phyloP scores from a whole-genome alignment of 2,113 vertebrate species.

The Pollachius pollachius region DNA sequence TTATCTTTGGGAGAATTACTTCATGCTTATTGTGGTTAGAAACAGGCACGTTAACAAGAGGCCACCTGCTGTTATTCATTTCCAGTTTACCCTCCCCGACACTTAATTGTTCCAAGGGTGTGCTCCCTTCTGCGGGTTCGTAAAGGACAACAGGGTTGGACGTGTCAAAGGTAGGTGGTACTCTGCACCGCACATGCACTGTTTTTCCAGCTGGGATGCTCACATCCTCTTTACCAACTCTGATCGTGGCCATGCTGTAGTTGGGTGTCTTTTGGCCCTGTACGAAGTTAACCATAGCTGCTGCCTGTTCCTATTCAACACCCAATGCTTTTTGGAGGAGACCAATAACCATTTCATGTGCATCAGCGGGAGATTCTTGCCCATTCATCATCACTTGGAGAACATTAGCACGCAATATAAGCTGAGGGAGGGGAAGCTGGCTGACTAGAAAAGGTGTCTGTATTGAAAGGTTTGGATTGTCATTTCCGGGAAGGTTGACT shows the following conservation, averaged over 20 bases:
- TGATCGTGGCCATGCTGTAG: not conserved
- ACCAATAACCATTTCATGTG: not conserved
- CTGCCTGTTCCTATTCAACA: slow-evolving; percentile 12
- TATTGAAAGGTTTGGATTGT: slow-evolving; percentile 14
- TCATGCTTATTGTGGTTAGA: slow-evolving; percentile 7
- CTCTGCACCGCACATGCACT: slow-evolving; percentile 1
- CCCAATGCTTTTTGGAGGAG: slow-evolving; percentile 17
- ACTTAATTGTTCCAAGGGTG: not conserved
- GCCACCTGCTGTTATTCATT: not conserved
- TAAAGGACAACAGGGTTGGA: not conserved
- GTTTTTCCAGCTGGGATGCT: slow-evolving; percentile 1
- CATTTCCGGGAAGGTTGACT: slow-evolving; percentile 7
- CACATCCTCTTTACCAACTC: slow-evolving; percentile 3
- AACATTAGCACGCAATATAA: slow-evolving; percentile 14
- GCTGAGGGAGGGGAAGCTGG: slow-evolving; percentile 9
- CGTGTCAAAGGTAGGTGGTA: not conserved
- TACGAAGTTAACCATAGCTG: slow-evolving; percentile 21
- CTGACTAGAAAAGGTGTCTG: slow-evolving; percentile 16
- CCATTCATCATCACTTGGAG: slow-evolving; percentile 8
- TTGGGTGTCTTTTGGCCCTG: too few relatives aligned
- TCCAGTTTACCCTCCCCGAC: not conserved
- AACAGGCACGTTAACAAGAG: not conserved
- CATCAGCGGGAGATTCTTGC: not conserved
- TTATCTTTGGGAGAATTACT: not conserved
- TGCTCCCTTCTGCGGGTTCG: not conserved